Conservation (phyloP, 2,888 invertebrate species). For the Euproctis similis region DNA sequence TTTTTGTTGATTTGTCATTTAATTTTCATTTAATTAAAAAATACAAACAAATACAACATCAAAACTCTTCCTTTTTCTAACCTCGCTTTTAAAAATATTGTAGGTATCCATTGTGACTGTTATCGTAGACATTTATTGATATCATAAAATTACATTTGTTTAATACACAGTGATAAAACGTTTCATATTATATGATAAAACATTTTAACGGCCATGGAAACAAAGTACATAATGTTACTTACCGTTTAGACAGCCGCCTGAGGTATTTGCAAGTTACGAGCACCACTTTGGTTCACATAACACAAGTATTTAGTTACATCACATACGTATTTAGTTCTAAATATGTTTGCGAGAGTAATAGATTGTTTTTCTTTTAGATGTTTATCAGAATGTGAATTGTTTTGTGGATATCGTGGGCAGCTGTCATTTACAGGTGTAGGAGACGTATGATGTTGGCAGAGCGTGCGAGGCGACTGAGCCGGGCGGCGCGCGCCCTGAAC, state of each 20-base stretch:
- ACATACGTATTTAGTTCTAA: constrained; percentile 14
- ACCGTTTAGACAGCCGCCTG: constrained; percentile 59
- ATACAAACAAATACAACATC: too few species aligned
- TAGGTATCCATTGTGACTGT: too few species aligned
- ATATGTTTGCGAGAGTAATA: constrained; percentile 18
- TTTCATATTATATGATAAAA: too few species aligned
- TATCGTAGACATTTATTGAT: too few species aligned
- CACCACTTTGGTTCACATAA: constrained; percentile 52
- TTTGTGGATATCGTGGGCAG: constrained; percentile 46
- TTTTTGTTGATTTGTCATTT: too few species aligned
- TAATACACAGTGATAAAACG: too few species aligned
- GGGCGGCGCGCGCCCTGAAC: constrained; percentile 52
- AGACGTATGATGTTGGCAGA: constrained; percentile 39
- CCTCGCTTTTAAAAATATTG: too few species aligned
- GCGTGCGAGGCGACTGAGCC: constrained; percentile 51
- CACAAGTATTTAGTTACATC: constrained; percentile 28
- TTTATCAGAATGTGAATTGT: constrained; percentile 34
- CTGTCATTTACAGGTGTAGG: constrained; percentile 43
- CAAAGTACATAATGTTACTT: too few species aligned
- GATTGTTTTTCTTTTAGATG: constrained; percentile 32
- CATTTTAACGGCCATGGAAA: too few species aligned
- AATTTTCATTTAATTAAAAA: too few species aligned
- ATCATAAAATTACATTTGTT: too few species aligned
- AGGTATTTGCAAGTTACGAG: constrained; percentile 38
- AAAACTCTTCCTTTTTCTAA: too few species aligned